phyloP scores from a whole-genome alignment of 2,113 vertebrate species.

The Vanacampus margaritifer region DNA sequence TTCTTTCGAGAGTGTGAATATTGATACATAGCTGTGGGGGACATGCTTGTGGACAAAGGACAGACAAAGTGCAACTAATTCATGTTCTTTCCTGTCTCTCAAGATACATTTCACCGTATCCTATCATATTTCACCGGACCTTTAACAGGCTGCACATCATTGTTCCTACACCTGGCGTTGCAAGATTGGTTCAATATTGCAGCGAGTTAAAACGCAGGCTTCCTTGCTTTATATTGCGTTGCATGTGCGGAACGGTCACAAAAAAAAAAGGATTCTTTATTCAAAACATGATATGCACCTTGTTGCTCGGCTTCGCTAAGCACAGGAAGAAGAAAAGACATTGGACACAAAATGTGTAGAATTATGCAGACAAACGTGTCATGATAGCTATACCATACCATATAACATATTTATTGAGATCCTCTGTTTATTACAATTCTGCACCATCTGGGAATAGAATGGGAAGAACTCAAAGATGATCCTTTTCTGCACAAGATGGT shows the following conservation, averaged over 20 bases:
- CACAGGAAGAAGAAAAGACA: not conserved
- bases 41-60: constrained; percentile 20
- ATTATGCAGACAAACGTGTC: not conserved
- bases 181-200: not conserved
- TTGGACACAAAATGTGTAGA: not conserved
- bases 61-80: constrained; percentile 7
- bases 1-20: constrained; percentile 34
- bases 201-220: not conserved
- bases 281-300: not conserved
- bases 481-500: not conserved
- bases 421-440: not conserved
- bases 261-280: not conserved
- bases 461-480: not conserved
- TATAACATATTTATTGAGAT: not conserved
- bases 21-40: constrained; percentile 33
- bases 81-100: not conserved
- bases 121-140: not conserved
- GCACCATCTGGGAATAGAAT: not conserved
- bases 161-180: not conserved
- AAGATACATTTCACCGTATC: not conserved
- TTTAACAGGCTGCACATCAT: not conserved
- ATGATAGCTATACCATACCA: not conserved
- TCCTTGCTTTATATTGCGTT: not conserved
- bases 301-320: not conserved
- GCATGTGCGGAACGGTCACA: not conserved